Evolutionary conservation across 2,113 vertebrate species (phyloP), one percentile per base, ranked within the genome.

Genomic region (Archilochus colubris): DNA sequence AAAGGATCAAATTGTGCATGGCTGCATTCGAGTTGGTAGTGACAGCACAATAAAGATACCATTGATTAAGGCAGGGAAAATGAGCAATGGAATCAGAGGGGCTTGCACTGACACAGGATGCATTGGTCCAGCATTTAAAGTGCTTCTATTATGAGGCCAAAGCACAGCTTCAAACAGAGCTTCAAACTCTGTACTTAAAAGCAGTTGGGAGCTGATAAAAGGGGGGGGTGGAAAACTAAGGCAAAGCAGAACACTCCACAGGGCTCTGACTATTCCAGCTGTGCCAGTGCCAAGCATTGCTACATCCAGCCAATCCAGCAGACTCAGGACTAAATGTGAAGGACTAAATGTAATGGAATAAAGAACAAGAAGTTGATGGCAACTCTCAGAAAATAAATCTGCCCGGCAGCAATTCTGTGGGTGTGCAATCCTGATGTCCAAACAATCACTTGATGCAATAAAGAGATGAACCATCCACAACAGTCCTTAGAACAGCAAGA

Each of bases 91-190:
- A 84, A 91, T 86, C 48, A 78, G 57, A 80, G 63, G 81, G n/a
- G 13, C 30, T 86, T 86, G 33, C 30, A 81, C 44, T 88, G 2
- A 0, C 30, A 68, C 30, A 59, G 61, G 79, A 70, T 54, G 25
- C 73, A 95, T 91, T 82, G 85, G 95, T 95, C 80, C 38, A 72
- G 53, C 57, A 88, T 59, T 40, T 95, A 64, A 96, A 94, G 40
- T 23, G 24, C 22, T 66, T 70, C 53, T 31, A 83, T 90, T 77
- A 82, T 9, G 6, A 82, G 33, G 16, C 31, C 76, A 67, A 91
- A 93, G 31, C 74, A 63, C 19, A 36, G 82, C 67, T 92, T 95
- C 87, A 93, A 94, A 89, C 24, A 73, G 82, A 73, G 74, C 46
- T 89, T 84, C 75, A 83, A 81, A 75, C 12, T 48, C 84, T 9